A percentile compares a stretch with the other conserved stretches of the same genome.
These are phyloP conservation scores for Dermolepida albohirtum DNA, from an alignment of 2,888 invertebrate genomes.

Conservation along the genomic window DNA sequence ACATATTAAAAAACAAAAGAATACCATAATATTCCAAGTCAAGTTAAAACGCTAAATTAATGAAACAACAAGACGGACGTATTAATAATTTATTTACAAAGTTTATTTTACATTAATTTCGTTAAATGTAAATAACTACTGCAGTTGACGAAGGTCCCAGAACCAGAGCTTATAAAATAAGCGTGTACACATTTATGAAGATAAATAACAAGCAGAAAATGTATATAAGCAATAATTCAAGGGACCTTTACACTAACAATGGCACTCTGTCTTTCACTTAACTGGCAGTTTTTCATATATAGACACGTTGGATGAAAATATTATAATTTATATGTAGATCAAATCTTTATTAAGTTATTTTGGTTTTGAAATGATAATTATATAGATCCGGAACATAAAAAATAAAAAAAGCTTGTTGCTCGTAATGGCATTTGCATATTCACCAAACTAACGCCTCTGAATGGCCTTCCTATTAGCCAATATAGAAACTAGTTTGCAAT, in stretches of 20 bases:
- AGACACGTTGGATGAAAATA: too few relatives aligned
- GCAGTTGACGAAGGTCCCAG: conserved; percentile 42
- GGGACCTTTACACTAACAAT: conserved; percentile 38
- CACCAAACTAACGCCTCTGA: conserved; percentile 15
- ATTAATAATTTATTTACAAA: conserved; percentile 43
- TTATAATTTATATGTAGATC: too few relatives aligned
- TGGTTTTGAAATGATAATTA: conserved; percentile 10
- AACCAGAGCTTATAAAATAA: conserved; percentile 48
- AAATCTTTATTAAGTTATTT: not conserved
- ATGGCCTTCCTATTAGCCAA: conserved; percentile 18
- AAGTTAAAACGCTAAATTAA: too few relatives aligned
- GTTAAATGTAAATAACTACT: conserved; percentile 26
- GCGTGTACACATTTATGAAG: conserved; percentile 13
- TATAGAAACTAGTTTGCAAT: conserved; percentile 25
- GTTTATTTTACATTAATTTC: conserved; percentile 26
- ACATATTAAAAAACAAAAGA: too few relatives aligned
- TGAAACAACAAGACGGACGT: conserved; percentile 5
- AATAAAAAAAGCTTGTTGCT: not conserved
- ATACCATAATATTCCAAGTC: too few relatives aligned
- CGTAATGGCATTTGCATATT: conserved; percentile 7
- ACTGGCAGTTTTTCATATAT: conserved; percentile 5
- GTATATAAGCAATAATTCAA: conserved; percentile 40
- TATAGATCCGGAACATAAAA: conserved; percentile 10
- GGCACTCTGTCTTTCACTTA: conserved; percentile 35
- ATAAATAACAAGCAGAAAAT: conserved; percentile 25